A percentile compares a stretch with the other conserved stretches of the same genome.
phyloP scores from a whole-genome alignment of 2,888 invertebrate genomes.

The Augiades crinisus region DNA sequence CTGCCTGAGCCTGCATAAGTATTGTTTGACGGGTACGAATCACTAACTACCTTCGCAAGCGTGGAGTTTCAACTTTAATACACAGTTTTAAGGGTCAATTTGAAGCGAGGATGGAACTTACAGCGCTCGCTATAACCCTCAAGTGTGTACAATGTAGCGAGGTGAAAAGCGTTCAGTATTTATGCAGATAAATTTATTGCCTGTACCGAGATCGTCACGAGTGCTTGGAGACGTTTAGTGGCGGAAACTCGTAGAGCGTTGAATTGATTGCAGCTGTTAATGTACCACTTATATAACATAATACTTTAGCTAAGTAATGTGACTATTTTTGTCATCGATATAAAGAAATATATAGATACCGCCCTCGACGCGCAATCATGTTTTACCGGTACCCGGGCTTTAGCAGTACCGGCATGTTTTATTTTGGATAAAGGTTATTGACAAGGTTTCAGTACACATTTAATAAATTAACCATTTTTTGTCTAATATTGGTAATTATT shows the following conservation, averaged over 20 bases:
- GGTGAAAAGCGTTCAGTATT: conserved; percentile 46
- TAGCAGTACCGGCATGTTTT: too few species aligned
- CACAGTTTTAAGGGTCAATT: conserved; percentile 42
- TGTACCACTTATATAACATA: not conserved
- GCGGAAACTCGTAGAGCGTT: conserved; percentile 6
- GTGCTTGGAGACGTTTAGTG: conserved; percentile 36
- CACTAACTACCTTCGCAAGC: conserved; percentile 49
- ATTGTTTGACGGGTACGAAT: conserved; percentile 63
- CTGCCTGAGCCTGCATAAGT: conserved; percentile 61
- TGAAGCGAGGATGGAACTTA: conserved; percentile 34
- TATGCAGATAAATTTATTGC: conserved; percentile 53
- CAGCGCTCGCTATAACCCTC: conserved; percentile 44
- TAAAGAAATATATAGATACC: too few species aligned
- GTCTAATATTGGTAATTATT: too few species aligned
- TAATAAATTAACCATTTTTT: too few species aligned
- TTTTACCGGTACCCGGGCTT: too few species aligned
- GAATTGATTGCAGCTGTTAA: not conserved
- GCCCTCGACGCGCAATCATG: too few species aligned
- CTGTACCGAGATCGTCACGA: conserved; percentile 42
- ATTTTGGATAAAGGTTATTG: too few species aligned
- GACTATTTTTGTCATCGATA: too few species aligned
- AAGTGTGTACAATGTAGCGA: conserved; percentile 47
- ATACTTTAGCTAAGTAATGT: too few species aligned
- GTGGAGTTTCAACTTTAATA: conserved; percentile 42
- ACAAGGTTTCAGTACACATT: too few species aligned